phyloP scores from a whole-genome alignment of 2,113 vertebrate species.

The Choloepus hoffmanni region DNA sequence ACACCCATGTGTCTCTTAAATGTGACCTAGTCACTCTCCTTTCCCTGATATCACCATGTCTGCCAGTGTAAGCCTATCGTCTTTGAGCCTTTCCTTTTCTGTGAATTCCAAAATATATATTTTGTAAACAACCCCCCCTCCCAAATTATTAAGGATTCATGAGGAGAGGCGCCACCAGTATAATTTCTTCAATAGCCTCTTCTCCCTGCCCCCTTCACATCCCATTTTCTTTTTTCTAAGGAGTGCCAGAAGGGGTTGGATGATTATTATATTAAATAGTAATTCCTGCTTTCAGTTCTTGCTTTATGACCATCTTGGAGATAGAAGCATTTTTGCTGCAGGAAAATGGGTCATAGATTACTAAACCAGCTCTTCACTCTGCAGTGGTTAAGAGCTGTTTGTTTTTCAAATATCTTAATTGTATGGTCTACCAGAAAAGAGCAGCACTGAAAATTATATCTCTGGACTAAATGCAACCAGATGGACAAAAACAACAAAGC shows the following conservation, averaged over 20 bases:
- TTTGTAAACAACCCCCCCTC: background rate
- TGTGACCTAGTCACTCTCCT: background rate
- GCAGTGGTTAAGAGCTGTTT: conserved; percentile 89
- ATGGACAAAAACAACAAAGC: conserved; percentile 85
- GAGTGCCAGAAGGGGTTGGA: conserved; percentile 56
- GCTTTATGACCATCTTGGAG: conserved; percentile 75
- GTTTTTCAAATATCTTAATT: conserved; percentile 92
- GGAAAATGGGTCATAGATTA: conserved; percentile 86
- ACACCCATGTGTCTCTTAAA: background rate
- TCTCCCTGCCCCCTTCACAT: background rate
- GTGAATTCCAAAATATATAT: background rate
- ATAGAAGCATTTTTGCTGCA: conserved; percentile 77
- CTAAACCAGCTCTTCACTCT: conserved; percentile 82
- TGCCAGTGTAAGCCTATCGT: background rate
- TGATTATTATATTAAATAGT: conserved; percentile 76
- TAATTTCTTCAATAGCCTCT: conserved; percentile 34
- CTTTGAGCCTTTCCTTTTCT: background rate
- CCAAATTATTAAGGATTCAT: conserved; percentile 29
- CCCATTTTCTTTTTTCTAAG: background rate
- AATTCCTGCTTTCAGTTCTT: conserved; percentile 81
- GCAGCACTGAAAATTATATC: conserved; percentile 88
- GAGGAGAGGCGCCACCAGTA: background rate
- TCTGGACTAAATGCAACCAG: conserved; percentile 89
- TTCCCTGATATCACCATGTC: background rate
- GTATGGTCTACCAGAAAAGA: conserved; percentile 89